Evolutionary conservation across 2,888 invertebrate genomes (phyloP).

Genomic region (Syrista parreyssii): DNA sequence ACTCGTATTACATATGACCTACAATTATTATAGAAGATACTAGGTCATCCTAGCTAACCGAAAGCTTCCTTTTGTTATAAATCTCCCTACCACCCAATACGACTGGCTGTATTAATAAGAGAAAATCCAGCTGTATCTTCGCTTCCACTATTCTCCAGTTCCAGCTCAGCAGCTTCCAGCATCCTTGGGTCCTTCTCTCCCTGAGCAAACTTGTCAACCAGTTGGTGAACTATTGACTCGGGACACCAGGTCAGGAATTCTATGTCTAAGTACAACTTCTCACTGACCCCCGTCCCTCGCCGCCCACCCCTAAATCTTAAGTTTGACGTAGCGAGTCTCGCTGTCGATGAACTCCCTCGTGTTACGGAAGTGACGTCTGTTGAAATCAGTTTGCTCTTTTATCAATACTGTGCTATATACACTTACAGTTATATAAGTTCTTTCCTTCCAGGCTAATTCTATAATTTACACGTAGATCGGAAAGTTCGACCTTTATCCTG

Average conservation of each 20-base stretch:
- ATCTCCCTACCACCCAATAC: neutral
- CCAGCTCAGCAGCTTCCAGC: neutral
- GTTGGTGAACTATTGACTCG: slow-evolving; percentile 37
- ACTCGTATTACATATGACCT: too few relatives aligned
- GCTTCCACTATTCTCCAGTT: neutral
- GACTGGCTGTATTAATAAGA: neutral
- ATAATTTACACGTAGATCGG: neutral
- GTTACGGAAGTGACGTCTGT: neutral
- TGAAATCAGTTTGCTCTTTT: neutral
- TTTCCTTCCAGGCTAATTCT: neutral
- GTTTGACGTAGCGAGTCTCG: slow-evolving; percentile 33
- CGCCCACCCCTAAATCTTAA: slow-evolving; percentile 6
- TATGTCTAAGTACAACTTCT: neutral
- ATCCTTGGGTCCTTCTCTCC: neutral
- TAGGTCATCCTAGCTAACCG: too few relatives aligned
- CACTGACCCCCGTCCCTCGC: neutral
- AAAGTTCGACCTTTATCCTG: neutral
- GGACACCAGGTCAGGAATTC: neutral
- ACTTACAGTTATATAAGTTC: neutral
- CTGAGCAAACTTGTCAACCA: slow-evolving; percentile 39
- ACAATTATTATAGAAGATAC: too few relatives aligned
- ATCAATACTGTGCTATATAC: neutral
- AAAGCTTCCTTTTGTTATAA: neutral
- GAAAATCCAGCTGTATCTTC: neutral
- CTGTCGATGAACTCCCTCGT: slow-evolving; percentile 8